These are phyloP conservation scores for Carassius gibelio DNA, from an alignment of 2,113 vertebrate species.

Conservation along the genomic window DNA sequence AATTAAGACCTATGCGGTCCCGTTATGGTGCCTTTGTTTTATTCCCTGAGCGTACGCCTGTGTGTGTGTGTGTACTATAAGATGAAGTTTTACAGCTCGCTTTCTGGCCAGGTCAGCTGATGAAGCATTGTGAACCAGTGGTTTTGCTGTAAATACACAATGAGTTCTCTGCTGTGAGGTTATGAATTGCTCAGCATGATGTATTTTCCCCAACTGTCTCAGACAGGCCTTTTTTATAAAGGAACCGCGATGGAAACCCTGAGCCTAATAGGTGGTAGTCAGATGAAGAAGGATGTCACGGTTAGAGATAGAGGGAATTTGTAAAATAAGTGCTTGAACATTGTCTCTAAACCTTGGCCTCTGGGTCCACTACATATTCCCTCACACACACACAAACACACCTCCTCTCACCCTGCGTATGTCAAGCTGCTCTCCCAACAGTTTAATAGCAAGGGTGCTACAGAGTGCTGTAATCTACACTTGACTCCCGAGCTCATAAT, in stretches of 20 bases:
- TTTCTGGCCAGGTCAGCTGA: constrained; percentile 36
- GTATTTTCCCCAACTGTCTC: constrained; percentile 68
- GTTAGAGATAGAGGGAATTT: constrained; percentile 58
- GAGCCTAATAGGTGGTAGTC: constrained; percentile 59
- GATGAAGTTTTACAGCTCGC: constrained; percentile 41
- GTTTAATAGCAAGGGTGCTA: constrained; percentile 42
- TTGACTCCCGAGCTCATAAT: constrained; percentile 52
- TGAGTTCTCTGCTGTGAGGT: constrained; percentile 56
- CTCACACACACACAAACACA: constrained; percentile 32
- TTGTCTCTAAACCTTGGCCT: constrained; percentile 32
- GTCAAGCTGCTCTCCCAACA: constrained; percentile 30
- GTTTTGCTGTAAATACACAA: constrained; percentile 45
- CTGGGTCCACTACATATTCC: constrained; percentile 27
- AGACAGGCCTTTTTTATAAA: constrained; percentile 63
- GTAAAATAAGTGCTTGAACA: constrained; percentile 57
- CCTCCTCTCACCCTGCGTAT: background rate
- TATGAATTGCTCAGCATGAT: constrained; percentile 69
- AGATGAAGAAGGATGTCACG: constrained; percentile 66
- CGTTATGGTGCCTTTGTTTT: constrained; percentile 57
- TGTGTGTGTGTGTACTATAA: constrained; percentile 15
- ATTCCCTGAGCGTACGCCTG: constrained; percentile 17
- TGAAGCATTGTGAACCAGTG: constrained; percentile 46
- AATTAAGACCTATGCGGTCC: constrained; percentile 69
- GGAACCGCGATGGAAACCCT: constrained; percentile 68
- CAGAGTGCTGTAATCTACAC: constrained; percentile 42